A percentile compares a stretch with the other conserved stretches of the same genome.
Conservation (phyloP, 2,888 invertebrate species). For the Aphrophora alni region DNA sequence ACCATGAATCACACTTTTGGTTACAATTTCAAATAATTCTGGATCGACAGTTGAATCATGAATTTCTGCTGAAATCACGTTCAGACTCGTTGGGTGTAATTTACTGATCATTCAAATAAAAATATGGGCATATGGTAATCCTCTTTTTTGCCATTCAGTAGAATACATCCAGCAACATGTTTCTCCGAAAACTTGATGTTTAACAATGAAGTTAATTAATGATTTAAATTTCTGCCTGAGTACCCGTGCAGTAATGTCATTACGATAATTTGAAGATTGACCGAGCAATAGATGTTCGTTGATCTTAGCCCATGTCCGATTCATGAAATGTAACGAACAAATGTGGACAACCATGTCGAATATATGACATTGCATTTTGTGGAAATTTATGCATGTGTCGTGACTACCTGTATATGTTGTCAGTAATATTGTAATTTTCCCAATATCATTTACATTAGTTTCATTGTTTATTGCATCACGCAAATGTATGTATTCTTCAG, state of each 20-base stretch:
- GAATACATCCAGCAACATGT: slow-evolving; percentile 46
- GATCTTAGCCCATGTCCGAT: slow-evolving; percentile 52
- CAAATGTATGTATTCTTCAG: slow-evolving; percentile 54
- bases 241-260: slow-evolving; percentile 38
- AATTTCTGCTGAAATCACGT: background rate
- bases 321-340: slow-evolving; percentile 51
- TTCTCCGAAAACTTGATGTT: slow-evolving; percentile 40
- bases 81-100: background rate
- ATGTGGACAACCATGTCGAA: slow-evolving; percentile 49
- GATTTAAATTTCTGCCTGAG: slow-evolving; percentile 42
- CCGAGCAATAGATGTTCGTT: slow-evolving; percentile 47
- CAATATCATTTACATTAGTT: slow-evolving; percentile 46
- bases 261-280: slow-evolving; percentile 51
- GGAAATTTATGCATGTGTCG: slow-evolving; percentile 52
- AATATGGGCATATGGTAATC: slow-evolving; percentile 34
- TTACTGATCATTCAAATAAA: background rate
- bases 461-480: slow-evolving; percentile 52
- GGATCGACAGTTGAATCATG: background rate
- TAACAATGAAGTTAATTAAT: slow-evolving; percentile 37
- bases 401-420: slow-evolving; percentile 51
- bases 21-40: slow-evolving; percentile 12
- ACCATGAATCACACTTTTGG: slow-evolving; percentile 8
- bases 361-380: slow-evolving; percentile 54
- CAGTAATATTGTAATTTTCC: slow-evolving; percentile 50
- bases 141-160: slow-evolving; percentile 11